Evolutionary conservation across 2,113 vertebrate genomes (phyloP).

Genomic region (Gasterosteus nipponicus): DNA sequence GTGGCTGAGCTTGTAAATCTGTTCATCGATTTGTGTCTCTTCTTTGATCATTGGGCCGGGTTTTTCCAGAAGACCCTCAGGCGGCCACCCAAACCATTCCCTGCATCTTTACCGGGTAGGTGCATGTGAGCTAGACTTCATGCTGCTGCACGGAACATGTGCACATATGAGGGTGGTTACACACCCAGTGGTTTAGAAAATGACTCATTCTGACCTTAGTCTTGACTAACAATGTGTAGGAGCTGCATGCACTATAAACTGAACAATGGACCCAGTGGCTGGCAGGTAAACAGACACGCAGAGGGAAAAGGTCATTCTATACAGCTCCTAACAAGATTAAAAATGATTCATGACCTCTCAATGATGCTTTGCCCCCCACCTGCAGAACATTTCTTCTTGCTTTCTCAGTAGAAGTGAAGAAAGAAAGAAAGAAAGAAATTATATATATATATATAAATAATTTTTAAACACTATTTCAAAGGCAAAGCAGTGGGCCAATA

Average conservation of each 20-base stretch:
- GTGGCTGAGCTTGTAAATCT: neutral
- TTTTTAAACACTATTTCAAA: slow-evolving; percentile 32
- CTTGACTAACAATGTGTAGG: slow-evolving; percentile 51
- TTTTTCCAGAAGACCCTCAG: neutral
- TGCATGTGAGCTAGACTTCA: neutral
- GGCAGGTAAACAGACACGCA: slow-evolving; percentile 73
- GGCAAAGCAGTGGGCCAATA: slow-evolving; percentile 26
- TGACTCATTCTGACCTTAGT: slow-evolving; percentile 68
- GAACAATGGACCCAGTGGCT: slow-evolving; percentile 63
- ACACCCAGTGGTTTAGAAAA: slow-evolving; percentile 66
- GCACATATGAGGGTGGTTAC: slow-evolving; percentile 40
- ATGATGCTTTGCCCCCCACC: slow-evolving; percentile 60
- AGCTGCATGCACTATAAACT: slow-evolving; percentile 68
- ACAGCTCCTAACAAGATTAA: slow-evolving; percentile 79
- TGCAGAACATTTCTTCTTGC: slow-evolving; percentile 48
- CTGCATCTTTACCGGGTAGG: slow-evolving; percentile 3
- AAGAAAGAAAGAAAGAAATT: neutral
- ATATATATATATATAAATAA: slow-evolving; percentile 15
- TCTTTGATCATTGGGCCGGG: neutral
- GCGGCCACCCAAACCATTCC: neutral
- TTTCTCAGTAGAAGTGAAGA: slow-evolving; percentile 1
- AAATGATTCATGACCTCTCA: slow-evolving; percentile 74
- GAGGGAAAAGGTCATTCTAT: slow-evolving; percentile 76
- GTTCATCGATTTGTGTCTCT: neutral
- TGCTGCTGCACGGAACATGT: slow-evolving; percentile 29